A percentile compares a stretch with the other conserved stretches of the same genome.
Conservation (phyloP, 2,888 invertebrate genomes). For the Megalurothrips usitatus region DNA sequence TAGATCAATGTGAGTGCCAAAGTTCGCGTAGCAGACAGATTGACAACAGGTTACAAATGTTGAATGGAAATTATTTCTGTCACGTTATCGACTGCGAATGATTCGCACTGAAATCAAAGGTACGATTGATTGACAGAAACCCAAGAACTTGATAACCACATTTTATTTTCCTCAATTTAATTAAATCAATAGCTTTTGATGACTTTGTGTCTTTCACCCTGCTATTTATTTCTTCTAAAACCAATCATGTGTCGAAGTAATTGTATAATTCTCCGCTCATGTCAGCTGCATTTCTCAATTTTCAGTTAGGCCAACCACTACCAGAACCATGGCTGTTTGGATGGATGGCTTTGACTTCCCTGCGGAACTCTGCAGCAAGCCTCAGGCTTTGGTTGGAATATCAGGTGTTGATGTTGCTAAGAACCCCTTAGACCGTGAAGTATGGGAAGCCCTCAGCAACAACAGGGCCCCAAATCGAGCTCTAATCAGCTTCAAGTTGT, state of each 20-base stretch:
- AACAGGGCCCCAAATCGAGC: constrained; percentile 77
- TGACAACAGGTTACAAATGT: neutral
- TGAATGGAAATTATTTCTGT: neutral
- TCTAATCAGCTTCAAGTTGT: constrained; percentile 75
- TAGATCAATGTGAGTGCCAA: neutral
- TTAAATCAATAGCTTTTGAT: neutral
- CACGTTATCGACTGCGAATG: neutral
- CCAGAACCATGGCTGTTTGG: neutral
- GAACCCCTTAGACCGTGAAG: constrained; percentile 81
- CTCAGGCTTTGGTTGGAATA: constrained; percentile 81
- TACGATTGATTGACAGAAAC: neutral
- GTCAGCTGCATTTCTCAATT: neutral
- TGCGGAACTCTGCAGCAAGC: constrained; percentile 74
- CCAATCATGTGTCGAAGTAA: neutral
- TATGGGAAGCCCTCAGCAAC: constrained; percentile 89
- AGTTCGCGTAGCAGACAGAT: neutral
- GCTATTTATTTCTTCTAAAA: neutral
- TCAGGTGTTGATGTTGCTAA: constrained; percentile 80
- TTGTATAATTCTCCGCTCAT: neutral
- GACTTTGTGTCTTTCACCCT: neutral
- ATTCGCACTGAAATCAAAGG: neutral
- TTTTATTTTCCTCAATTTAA: neutral
- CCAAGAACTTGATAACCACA: neutral
- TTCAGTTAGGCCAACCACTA: neutral
- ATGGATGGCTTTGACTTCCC: constrained; percentile 62